Evolutionary conservation across 2,888 invertebrate species (phyloP), one percentile per base, ranked within the genome.

Genomic region (Platycheirus albimanus): DNA sequence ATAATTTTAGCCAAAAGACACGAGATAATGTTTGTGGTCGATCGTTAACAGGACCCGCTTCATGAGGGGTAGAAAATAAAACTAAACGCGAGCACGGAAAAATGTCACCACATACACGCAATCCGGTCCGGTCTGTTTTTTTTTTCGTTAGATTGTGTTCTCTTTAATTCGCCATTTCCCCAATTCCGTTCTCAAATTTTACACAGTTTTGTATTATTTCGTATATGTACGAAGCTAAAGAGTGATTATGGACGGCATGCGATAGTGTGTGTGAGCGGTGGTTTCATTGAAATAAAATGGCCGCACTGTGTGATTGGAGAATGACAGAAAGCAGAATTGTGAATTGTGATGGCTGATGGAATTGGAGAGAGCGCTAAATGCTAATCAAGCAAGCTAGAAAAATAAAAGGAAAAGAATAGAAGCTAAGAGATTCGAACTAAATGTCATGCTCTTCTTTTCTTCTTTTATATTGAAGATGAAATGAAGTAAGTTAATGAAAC

Each of bases 1-100:
- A 71, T 72, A 33, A 45, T 66, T 80, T 80, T 67, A 84, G 61
- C 56, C 67, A 80, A 80, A 70, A 76, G 74, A 76, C 80, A 84
- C 71, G 80, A 84, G 75, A 75, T 71, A 84, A 67, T 67, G 43
- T 47, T 41, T 64, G 69, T 70, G 13, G 69, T 74, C 83, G 74
- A 83, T 71, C 75, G 77, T 76, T 71, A 69, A 61, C 85, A 85
- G 85, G 85, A 86, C 84, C 86, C 85, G 75, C 83, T 85, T 81
- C 81, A 79, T 75, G 74, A 86, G 86, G 86, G 86, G 86, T 86
- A 85, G 86, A 85, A 86, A 86, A 85, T 86, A 86, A 86, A 86
- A 86, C 86, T 86, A 85, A 86, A 85, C 81, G 76, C 74, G 77
- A 78, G 74, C 80, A 78, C 85, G 71, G 69, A 74, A 85, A 85